phyloP scores from a whole-genome alignment of 2,113 vertebrate genomes.

The Onychorhynchus coronatus region DNA sequence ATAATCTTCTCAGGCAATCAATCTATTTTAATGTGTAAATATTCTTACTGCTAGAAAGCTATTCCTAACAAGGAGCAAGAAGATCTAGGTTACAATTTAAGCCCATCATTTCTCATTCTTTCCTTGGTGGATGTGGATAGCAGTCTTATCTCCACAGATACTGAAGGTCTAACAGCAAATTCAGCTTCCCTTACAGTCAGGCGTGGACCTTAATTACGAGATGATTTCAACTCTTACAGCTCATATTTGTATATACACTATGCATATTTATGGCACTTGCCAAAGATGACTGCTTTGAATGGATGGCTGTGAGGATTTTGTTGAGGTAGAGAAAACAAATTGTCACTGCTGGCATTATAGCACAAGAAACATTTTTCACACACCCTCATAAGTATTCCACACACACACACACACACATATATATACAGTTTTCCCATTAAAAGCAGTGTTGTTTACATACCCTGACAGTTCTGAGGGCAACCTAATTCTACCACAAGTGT shows the following conservation, averaged over 20 bases:
- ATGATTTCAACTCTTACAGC: background rate
- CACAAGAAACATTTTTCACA: conserved; percentile 14
- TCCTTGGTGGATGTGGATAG: background rate
- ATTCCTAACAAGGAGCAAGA: background rate
- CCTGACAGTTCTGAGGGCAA: background rate
- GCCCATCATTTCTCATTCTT: background rate
- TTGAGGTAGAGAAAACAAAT: conserved; percentile 40
- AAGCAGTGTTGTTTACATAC: background rate
- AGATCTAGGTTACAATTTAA: conserved; percentile 1
- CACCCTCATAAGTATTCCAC: background rate
- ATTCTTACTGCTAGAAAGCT: background rate
- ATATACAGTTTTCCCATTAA: background rate
- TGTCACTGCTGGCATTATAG: background rate
- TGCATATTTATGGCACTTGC: conserved; percentile 22
- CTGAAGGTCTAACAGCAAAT: background rate
- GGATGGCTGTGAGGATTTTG: background rate
- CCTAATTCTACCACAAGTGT: background rate
- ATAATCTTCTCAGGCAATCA: background rate
- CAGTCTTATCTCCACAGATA: conserved; percentile 6
- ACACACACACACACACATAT: background rate
- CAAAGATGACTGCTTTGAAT: conserved; percentile 18
- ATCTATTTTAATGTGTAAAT: background rate
- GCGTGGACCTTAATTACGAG: conserved; percentile 9
- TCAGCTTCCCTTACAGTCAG: background rate
- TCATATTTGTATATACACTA: conserved; percentile 2